A percentile compares a stretch with the other conserved stretches of the same genome.
Conservation (phyloP, 2,113 vertebrate genomes). For the Galbula dea region DNA sequence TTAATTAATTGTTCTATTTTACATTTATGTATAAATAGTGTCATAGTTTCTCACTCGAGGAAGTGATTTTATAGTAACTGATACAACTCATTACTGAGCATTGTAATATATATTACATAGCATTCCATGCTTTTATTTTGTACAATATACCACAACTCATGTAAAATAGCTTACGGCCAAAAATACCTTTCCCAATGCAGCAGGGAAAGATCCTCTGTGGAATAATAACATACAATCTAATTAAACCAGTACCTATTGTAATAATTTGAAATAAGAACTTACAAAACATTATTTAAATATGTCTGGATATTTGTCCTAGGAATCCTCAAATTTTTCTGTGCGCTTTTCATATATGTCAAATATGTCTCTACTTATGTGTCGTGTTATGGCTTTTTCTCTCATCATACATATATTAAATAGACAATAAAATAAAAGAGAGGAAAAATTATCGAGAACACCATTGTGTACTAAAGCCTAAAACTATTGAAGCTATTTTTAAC, state of each 20-base stretch:
- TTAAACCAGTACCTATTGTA: neutral
- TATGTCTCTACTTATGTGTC: neutral
- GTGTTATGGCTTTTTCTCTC: neutral
- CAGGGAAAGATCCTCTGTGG: neutral
- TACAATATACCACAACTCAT: neutral
- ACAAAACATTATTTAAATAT: neutral
- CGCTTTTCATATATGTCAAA: neutral
- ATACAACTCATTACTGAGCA: neutral
- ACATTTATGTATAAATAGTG: neutral
- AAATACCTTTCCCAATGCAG: neutral
- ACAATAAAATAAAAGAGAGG: neutral
- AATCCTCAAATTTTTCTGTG: neutral
- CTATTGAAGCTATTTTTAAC: neutral
- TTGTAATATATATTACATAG: neutral
- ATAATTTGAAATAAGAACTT: neutral
- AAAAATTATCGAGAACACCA: neutral
- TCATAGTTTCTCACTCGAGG: neutral
- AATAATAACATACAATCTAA: neutral
- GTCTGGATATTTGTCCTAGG: neutral
- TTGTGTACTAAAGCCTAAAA: neutral
- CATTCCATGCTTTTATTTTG: neutral
- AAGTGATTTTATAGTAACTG: rapidly evolving
- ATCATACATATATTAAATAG: neutral
- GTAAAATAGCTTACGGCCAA: neutral
- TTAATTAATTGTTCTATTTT: neutral